Percentiles rank a stretch among this genome's conserved stretches.
Evolutionary conservation across 35 echinoderm and acorn worm genomes (phyloP).

Genomic region (Apostichopus parvimensis): DNA sequence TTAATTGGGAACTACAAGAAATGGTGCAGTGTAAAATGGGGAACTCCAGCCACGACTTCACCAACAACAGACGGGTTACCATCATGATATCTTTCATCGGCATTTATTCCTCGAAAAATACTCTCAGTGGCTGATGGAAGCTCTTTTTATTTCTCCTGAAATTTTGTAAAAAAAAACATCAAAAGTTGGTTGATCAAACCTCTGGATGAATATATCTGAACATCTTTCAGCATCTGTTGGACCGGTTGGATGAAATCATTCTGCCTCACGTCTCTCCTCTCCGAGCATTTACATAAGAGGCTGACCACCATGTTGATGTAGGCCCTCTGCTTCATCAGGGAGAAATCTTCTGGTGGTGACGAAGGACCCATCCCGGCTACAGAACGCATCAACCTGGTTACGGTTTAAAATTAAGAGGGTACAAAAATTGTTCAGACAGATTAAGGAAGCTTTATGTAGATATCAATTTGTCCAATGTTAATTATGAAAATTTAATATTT

Average conservation of each 20-base stretch:
- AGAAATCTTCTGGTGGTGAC: slow-evolving; percentile 55
- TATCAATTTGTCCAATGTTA: too few species aligned
- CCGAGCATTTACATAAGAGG: slow-evolving; percentile 78
- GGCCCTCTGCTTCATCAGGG: slow-evolving; percentile 59
- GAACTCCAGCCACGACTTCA: too few species aligned
- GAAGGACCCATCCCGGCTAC: slow-evolving; percentile 67
- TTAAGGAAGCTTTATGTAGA: too few species aligned
- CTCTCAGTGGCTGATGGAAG: too few species aligned
- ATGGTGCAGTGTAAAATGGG: too few species aligned
- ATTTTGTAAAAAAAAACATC: too few species aligned
- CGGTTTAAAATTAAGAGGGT: background rate
- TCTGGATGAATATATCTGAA: slow-evolving; percentile 67
- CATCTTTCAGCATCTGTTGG: slow-evolving; percentile 76
- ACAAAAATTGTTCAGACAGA: background rate
- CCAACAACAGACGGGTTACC: too few species aligned
- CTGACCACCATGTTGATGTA: slow-evolving; percentile 77
- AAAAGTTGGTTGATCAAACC: slow-evolving; percentile 31
- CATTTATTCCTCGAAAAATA: too few species aligned
- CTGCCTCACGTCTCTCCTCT: slow-evolving; percentile 51
- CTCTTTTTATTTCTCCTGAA: too few species aligned
- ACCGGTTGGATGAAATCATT: slow-evolving; percentile 73
- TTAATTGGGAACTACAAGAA: too few species aligned
- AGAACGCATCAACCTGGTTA: slow-evolving; percentile 77
- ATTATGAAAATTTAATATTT: too few species aligned
- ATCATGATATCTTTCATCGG: too few species aligned